phyloP scores from a whole-genome alignment of 2,888 invertebrate species.

The Torymus tubicola region DNA sequence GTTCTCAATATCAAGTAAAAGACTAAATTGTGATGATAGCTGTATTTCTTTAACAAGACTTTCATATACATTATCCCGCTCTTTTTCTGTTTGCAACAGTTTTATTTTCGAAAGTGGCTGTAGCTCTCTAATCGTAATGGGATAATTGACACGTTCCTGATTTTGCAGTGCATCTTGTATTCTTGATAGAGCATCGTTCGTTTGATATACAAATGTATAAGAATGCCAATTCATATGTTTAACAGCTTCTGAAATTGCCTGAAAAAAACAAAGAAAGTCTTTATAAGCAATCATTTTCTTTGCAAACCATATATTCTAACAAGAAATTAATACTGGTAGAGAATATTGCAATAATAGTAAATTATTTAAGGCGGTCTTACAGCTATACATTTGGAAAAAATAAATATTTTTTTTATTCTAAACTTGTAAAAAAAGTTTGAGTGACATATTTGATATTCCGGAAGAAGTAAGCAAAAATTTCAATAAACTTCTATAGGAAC shows the following conservation, averaged over 20 bases:
- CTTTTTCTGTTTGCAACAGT: conserved; percentile 16
- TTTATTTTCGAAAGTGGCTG: conserved; percentile 29
- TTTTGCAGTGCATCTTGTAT: conserved; percentile 79
- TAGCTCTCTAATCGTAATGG: conserved; percentile 70
- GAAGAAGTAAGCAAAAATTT: too few relatives aligned
- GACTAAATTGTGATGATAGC: conserved; percentile 35
- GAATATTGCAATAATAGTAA: too few relatives aligned
- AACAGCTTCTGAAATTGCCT: conserved; percentile 83
- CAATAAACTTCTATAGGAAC: too few relatives aligned
- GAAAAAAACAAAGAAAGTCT: conserved; percentile 5
- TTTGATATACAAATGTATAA: conserved; percentile 88
- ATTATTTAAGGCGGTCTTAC: too few relatives aligned
- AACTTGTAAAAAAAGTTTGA: too few relatives aligned
- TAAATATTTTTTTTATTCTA: too few relatives aligned
- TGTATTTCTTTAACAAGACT: conserved; percentile 49
- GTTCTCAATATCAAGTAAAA: conserved; percentile 49
- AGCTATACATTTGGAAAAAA: too few relatives aligned
- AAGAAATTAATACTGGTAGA: too few relatives aligned
- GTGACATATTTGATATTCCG: too few relatives aligned
- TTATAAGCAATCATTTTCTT: too few relatives aligned
- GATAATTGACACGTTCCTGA: conserved; percentile 69
- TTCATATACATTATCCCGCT: conserved; percentile 43
- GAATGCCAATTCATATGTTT: conserved; percentile 85
- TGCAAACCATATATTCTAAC: too few relatives aligned
- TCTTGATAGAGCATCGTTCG: conserved; percentile 84